Evolutionary conservation across 2,888 invertebrate species (phyloP).

Genomic region (Scaeva pyrastri): DNA sequence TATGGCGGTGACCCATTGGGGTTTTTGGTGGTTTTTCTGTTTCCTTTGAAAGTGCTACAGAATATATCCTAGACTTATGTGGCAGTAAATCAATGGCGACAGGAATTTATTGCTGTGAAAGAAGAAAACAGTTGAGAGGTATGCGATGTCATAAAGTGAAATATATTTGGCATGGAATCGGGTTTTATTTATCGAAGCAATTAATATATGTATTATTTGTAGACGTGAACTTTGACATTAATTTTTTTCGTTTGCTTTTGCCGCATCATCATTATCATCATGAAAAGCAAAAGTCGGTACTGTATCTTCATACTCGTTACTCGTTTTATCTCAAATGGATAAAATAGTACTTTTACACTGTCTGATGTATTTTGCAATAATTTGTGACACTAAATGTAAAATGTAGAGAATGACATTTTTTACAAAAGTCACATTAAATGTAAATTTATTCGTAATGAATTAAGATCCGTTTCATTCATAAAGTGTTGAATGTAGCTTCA

Average conservation of each 20-base stretch:
- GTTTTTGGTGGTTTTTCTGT: neutral
- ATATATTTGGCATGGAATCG: conserved; percentile 48
- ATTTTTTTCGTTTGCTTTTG: conserved; percentile 15
- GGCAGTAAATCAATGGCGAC: conserved; percentile 57
- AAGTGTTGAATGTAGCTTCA: too few species aligned
- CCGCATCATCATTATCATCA: too few species aligned
- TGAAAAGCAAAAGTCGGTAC: neutral
- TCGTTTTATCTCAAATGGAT: conserved; percentile 7
- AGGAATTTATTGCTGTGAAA: conserved; percentile 52
- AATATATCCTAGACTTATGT: conserved; percentile 23
- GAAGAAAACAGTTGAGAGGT: conserved; percentile 36
- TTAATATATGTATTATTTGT: conserved; percentile 27
- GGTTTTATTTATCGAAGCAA: conserved; percentile 61
- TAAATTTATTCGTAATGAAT: too few species aligned
- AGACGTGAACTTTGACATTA: conserved; percentile 58
- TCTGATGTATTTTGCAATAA: neutral
- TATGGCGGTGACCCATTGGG: conserved; percentile 10
- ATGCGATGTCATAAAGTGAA: conserved; percentile 49
- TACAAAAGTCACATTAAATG: too few species aligned
- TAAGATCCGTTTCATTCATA: too few species aligned
- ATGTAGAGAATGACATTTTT: neutral
- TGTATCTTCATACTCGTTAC: too few species aligned
- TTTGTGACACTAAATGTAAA: neutral
- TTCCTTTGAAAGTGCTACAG: neutral
- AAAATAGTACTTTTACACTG: neutral